Percentiles rank a stretch among this genome's conserved stretches.
Conservation (phyloP, 2,888 invertebrate genomes). For the Leistus spinibarbis region DNA sequence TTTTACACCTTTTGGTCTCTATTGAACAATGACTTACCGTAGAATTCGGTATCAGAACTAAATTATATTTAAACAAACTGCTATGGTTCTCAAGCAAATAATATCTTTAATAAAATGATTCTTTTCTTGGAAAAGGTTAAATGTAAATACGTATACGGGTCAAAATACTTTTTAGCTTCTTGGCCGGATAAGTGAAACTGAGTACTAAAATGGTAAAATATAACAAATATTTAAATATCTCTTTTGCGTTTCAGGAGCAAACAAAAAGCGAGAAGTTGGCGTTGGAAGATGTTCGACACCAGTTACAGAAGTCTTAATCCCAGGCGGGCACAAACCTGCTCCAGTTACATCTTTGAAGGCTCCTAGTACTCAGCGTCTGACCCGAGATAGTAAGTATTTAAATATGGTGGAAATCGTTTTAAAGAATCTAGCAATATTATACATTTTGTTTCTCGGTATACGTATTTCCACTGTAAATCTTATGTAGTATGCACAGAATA, state of each 20-base stretch:
- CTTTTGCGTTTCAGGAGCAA: slow-evolving; percentile 50
- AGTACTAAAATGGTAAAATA: background rate
- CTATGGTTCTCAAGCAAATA: background rate
- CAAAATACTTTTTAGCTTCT: background rate
- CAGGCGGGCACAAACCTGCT: slow-evolving; percentile 24
- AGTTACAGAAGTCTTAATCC: slow-evolving; percentile 30
- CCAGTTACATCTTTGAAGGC: slow-evolving; percentile 22
- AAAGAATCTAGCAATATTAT: background rate
- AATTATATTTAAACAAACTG: too few relatives aligned
- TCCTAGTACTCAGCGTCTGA: slow-evolving; percentile 1
- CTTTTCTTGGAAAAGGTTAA: background rate
- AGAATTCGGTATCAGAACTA: too few relatives aligned
- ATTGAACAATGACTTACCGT: too few relatives aligned
- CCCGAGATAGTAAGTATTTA: slow-evolving; percentile 23
- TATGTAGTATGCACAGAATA: background rate
- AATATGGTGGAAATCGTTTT: background rate
- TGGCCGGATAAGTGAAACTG: background rate
- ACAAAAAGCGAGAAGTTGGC: slow-evolving; percentile 51
- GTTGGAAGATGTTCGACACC: slow-evolving; percentile 42
- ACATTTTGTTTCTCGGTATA: background rate
- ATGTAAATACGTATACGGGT: background rate
- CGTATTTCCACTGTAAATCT: background rate
- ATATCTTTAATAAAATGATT: background rate
- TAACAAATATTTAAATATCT: background rate
- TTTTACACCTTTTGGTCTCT: too few relatives aligned